A percentile compares a stretch with the other conserved stretches of the same genome.
Evolutionary conservation across 2,113 vertebrate genomes (phyloP).

Genomic region (Protomyctophum bolini): DNA sequence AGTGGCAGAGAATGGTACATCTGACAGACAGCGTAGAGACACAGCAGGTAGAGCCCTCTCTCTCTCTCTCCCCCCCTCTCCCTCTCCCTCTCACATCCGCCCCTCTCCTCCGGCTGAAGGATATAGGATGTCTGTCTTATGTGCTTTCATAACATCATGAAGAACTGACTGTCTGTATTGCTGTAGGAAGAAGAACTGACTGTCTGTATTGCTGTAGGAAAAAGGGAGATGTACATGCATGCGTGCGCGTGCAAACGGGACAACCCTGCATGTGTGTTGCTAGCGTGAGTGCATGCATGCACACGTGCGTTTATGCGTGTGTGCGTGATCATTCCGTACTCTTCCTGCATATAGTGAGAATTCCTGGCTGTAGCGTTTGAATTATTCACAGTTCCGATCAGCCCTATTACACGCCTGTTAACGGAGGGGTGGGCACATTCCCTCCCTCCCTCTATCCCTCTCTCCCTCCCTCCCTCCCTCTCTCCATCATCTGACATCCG

Average conservation of each 20-base stretch:
- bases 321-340: constrained; percentile 17
- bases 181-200: not conserved
- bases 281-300: not conserved
- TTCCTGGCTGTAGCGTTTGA: constrained; percentile 60
- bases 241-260: not conserved
- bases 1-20: constrained; percentile 47
- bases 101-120: not conserved
- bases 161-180: not conserved
- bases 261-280: not conserved
- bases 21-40: constrained; percentile 29
- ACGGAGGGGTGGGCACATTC: constrained; percentile 52
- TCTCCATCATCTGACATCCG: constrained; percentile 38
- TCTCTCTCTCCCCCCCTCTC: constrained; percentile 7
- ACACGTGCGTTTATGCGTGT: constrained; percentile 12
- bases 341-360: constrained; percentile 44
- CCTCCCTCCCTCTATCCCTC: constrained; percentile 33
- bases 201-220: constrained; percentile 3
- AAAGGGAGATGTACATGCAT: not conserved
- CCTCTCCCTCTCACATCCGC: not conserved
- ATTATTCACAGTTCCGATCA: constrained; percentile 71
- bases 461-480: constrained; percentile 15
- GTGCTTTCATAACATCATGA: not conserved
- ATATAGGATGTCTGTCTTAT: not conserved
- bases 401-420: constrained; percentile 67
- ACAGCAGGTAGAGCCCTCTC: constrained; percentile 20